A percentile compares a stretch with the other conserved stretches of the same genome.
These are phyloP conservation scores for Tryphoninae sp. DNA, from an alignment of 2,888 invertebrate genomes.

Conservation along the genomic window DNA sequence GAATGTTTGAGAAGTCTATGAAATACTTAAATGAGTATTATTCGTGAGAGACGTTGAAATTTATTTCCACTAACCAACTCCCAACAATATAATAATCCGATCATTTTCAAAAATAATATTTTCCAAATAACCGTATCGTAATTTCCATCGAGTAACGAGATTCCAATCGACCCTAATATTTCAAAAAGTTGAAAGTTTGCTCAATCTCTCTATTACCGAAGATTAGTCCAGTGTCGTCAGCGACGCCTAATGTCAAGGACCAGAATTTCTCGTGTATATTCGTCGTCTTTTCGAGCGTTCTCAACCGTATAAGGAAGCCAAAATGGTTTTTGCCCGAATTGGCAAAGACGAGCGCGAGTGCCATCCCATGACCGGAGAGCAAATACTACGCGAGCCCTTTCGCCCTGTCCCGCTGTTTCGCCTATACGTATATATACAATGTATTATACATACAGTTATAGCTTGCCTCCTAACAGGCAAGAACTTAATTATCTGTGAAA, in stretches of 20 bases:
- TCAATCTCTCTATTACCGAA: constrained; percentile 33
- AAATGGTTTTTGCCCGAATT: constrained; percentile 74
- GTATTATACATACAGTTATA: constrained; percentile 35
- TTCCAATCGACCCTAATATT: constrained; percentile 12
- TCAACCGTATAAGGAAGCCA: constrained; percentile 71
- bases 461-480: constrained; percentile 68
- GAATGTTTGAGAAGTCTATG: background rate
- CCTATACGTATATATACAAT: constrained; percentile 21
- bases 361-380: constrained; percentile 47
- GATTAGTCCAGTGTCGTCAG: constrained; percentile 64
- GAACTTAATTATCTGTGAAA: constrained; percentile 78
- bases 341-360: constrained; percentile 70
- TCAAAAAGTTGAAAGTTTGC: constrained; percentile 23
- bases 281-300: constrained; percentile 58
- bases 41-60: background rate
- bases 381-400: constrained; percentile 60
- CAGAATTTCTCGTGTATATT: constrained; percentile 51
- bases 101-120: background rate
- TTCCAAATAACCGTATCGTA: background rate
- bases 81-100: background rate
- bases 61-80: background rate
- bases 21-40: background rate
- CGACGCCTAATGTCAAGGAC: constrained; percentile 67
- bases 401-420: constrained; percentile 44
- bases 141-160: constrained; percentile 1